Conservation (phyloP, 2,113 vertebrate species). For the Sciurus niger region DNA sequence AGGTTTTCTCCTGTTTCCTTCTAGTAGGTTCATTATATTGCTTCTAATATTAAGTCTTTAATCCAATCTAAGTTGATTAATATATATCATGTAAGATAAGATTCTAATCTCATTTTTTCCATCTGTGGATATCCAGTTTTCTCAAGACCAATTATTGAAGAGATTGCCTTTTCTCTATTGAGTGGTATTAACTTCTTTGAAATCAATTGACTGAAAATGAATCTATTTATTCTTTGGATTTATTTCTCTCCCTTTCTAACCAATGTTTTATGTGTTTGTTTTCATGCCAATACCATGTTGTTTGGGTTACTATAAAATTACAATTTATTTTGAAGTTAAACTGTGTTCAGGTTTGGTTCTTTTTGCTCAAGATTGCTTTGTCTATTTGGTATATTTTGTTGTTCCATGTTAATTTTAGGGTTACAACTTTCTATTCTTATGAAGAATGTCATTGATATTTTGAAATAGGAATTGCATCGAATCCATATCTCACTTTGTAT, state of each 20-base stretch:
- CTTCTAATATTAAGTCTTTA: neutral
- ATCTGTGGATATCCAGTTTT: neutral
- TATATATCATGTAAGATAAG: neutral
- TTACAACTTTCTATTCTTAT: neutral
- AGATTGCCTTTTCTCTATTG: neutral
- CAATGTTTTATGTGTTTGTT: neutral
- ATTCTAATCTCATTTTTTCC: neutral
- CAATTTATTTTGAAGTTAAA: neutral
- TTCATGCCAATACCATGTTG: neutral
- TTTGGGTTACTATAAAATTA: neutral
- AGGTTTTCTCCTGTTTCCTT: neutral
- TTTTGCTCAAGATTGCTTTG: neutral
- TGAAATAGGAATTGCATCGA: neutral
- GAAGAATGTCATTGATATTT: neutral
- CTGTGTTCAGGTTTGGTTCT: neutral
- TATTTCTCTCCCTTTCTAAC: neutral
- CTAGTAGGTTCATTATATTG: neutral
- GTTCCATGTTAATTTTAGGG: neutral
- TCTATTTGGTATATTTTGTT: neutral
- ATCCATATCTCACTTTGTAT: no score
- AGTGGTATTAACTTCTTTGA: no score
- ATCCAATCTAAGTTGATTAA: neutral
- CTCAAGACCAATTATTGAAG: neutral
- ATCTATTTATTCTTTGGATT: neutral
- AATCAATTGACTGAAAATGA: neutral